These are phyloP conservation scores for Proteles cristata DNA, from an alignment of 2,113 vertebrate genomes.

Conservation along the genomic window DNA sequence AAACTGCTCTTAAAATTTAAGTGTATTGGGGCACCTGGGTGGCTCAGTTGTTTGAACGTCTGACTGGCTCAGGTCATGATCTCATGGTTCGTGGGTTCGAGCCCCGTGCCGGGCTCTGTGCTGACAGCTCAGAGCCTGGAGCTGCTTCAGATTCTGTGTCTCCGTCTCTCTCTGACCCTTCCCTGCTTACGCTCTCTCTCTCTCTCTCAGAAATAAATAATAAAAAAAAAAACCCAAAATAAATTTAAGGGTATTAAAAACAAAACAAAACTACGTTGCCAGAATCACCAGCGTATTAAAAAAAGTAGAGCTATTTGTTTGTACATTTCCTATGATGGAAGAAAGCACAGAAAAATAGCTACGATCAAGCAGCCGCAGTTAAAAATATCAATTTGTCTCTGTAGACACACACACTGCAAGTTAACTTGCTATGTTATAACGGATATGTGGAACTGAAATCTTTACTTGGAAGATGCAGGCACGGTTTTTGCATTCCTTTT, in stretches of 20 bases:
- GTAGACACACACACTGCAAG: rapidly evolving
- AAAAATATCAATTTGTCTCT: not conserved
- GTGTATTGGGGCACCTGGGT: not conserved
- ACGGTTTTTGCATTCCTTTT: not conserved
- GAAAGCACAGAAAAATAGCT: not conserved
- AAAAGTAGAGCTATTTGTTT: not conserved
- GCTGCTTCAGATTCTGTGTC: too few species aligned
- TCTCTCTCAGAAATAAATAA: too few species aligned
- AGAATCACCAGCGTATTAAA: not conserved
- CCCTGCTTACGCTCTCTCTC: too few species aligned
- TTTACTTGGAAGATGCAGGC: not conserved
- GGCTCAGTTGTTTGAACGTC: too few species aligned
- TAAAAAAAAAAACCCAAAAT: too few species aligned
- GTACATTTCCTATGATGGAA: not conserved
- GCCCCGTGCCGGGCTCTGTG: too few species aligned
- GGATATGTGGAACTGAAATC: not conserved
- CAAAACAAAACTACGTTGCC: not conserved
- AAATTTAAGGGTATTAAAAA: not conserved
- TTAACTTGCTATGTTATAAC: not conserved
- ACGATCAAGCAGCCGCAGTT: not conserved
- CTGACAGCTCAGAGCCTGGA: too few species aligned
- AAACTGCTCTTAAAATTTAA: not conserved
- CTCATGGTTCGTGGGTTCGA: too few species aligned
- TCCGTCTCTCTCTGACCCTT: too few species aligned
- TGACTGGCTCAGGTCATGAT: too few species aligned